Evolutionary conservation across 2,888 invertebrate genomes (phyloP), one percentile per base, ranked within the genome.

Genomic region (Euplagia quadripunctaria): DNA sequence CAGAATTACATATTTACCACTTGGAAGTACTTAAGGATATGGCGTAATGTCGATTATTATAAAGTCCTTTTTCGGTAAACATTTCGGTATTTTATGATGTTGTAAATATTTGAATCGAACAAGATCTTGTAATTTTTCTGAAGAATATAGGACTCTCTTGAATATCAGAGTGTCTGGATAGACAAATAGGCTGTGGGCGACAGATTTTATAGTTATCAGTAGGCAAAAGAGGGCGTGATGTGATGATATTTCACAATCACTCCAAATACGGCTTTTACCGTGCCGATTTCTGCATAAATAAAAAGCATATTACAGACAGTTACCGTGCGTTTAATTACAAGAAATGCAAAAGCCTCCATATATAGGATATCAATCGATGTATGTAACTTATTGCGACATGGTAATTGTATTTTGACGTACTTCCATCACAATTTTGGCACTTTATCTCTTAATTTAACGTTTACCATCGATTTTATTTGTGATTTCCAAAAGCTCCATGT

Each of bases 301-400:
- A 75, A 77, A 77, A 71, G 20, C 31, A 6, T 55, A 72, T 72
- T 75, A 80, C 71, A 16, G 46, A 52, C 64, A 61, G 20, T 79
- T 72, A 79, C 76, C 68, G 76, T 79, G 78, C 79, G 84, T 80
- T 88, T 89, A 89, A 91, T 91, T 88, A 87, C 81, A 74, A 78
- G 82, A 87, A 88, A 86, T 83, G 77, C 84, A 89, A 86, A 85
- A 84, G 86, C 87, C 81, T 78, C 91, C 91, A 89, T 92, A 88
- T 90, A 80, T 75, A 89, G 84, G 85, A 85, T 84, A 85, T 78
- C 79, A 75, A 83, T 77, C 79, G 78, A 81, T 77, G 71, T 80
- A 78, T 65, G 79, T 83, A 79, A 78, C 71, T 80, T 81, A 85
- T 88, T 87, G 80, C 82, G 68, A 79, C 78, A 79, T 31, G 31